A percentile compares a stretch with the other conserved stretches of the same genome.
phyloP scores from a whole-genome alignment of 1,140 invertebrate genomes.

The Meloidogyne floridensis region DNA sequence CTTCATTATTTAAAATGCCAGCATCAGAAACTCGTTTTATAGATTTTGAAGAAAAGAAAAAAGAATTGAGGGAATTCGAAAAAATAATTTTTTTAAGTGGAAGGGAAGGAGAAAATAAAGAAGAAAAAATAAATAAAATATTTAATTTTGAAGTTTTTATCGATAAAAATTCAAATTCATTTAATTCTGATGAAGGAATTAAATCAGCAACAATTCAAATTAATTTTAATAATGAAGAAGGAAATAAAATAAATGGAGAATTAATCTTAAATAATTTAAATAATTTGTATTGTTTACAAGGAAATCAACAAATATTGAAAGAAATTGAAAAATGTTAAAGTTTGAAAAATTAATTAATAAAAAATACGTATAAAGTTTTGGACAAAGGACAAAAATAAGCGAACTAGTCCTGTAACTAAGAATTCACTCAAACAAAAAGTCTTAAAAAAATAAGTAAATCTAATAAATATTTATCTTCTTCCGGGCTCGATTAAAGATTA shows the following conservation, averaged over 20 bases:
- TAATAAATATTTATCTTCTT: too few species aligned
- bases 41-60: slow-evolving; percentile 50
- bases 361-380: background rate
- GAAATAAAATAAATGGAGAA: background rate
- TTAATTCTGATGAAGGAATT: slow-evolving; percentile 41
- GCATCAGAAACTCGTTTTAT: slow-evolving; percentile 52
- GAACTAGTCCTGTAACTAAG: too few species aligned
- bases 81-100: slow-evolving; percentile 36
- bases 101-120: slow-evolving; percentile 20
- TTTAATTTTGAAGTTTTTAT: slow-evolving; percentile 31
- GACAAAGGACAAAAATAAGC: too few species aligned
- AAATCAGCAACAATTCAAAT: slow-evolving; percentile 49
- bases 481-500: too few species aligned
- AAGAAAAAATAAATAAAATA: background rate
- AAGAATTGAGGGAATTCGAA: slow-evolving; percentile 49
- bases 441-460: too few species aligned
- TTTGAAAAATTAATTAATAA: background rate
- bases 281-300: slow-evolving; percentile 11
- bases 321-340: background rate
- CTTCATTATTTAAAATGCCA: slow-evolving; percentile 57
- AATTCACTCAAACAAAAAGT: too few species aligned
- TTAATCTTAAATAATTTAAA: background rate
- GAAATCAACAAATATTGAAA: background rate
- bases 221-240: background rate
- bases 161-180: slow-evolving; percentile 43